These are phyloP conservation scores for Melangyna quadrimaculata DNA, from an alignment of 2,888 invertebrate species.

Conservation along the genomic window DNA sequence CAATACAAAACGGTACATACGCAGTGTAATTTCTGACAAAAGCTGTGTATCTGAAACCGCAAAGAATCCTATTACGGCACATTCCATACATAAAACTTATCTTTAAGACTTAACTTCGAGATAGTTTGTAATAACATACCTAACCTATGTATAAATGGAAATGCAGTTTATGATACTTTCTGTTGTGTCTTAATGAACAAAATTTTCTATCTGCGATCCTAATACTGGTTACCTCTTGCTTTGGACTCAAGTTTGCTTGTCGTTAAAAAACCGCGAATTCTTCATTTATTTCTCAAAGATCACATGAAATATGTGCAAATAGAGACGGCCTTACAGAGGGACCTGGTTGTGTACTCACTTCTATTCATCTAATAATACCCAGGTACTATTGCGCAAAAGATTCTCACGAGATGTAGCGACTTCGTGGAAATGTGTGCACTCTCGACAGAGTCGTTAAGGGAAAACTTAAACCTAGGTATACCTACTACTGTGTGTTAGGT, in stretches of 20 bases:
- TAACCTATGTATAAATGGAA: not conserved
- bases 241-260: not conserved
- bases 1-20: slow-evolving; percentile 21
- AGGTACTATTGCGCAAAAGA: slow-evolving; percentile 22
- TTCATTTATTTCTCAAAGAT: slow-evolving; percentile 59
- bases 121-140: slow-evolving; percentile 10
- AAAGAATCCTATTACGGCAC: slow-evolving; percentile 48
- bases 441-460: slow-evolving; percentile 39
- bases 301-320: slow-evolving; percentile 30
- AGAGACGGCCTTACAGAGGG: not conserved
- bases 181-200: slow-evolving; percentile 55
- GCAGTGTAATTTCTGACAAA: slow-evolving; percentile 34
- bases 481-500: slow-evolving; percentile 30
- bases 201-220: slow-evolving; percentile 39
- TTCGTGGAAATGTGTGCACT: slow-evolving; percentile 62
- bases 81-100: slow-evolving; percentile 33
- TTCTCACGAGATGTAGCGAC: slow-evolving; percentile 67
- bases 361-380: slow-evolving; percentile 42
- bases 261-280: slow-evolving; percentile 57
- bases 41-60: slow-evolving; percentile 10
- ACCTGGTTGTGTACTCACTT: not conserved
- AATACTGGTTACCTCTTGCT: not conserved
- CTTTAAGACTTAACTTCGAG: slow-evolving; percentile 5
- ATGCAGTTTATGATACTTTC: slow-evolving; percentile 5
- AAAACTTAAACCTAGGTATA: slow-evolving; percentile 43